Conservation (phyloP, 2,888 invertebrate genomes). For the Blastobasis adustella region DNA sequence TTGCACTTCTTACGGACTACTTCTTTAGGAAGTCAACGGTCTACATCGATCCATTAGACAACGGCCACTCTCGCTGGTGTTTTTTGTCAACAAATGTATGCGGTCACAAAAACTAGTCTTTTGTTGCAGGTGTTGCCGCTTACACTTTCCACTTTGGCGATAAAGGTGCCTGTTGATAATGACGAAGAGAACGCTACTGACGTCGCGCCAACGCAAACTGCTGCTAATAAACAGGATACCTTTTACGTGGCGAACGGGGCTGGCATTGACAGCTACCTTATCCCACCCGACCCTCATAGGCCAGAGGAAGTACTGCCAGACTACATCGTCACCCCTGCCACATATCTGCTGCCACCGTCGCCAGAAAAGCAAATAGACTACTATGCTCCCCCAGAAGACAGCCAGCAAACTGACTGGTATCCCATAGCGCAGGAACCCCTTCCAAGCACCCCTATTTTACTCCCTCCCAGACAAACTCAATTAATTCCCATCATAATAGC, state of each 20-base stretch:
- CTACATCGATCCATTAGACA: slow-evolving; percentile 5
- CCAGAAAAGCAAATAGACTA: slow-evolving; percentile 35
- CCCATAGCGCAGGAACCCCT: slow-evolving; percentile 40
- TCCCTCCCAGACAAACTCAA: slow-evolving; percentile 16
- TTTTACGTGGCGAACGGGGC: slow-evolving; percentile 42
- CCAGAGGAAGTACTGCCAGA: slow-evolving; percentile 34
- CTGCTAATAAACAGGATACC: slow-evolving; percentile 7
- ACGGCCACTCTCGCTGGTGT: not conserved
- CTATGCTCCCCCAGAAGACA: slow-evolving; percentile 37
- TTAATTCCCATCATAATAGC: slow-evolving; percentile 27
- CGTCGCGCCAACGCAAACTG: slow-evolving; percentile 8
- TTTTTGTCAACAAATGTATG: slow-evolving; percentile 2
- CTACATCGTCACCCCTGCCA: slow-evolving; percentile 39
- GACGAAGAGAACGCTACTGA: slow-evolving; percentile 27
- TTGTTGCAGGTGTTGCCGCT: slow-evolving; percentile 45
- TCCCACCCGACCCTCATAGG: slow-evolving; percentile 44
- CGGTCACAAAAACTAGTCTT: slow-evolving; percentile 1
- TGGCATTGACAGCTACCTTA: slow-evolving; percentile 44
- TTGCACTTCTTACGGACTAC: slow-evolving; percentile 12
- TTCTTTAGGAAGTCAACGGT: slow-evolving; percentile 1
- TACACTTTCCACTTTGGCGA: slow-evolving; percentile 32
- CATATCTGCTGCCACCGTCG: slow-evolving; percentile 52
- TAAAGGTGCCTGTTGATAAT: slow-evolving; percentile 48
- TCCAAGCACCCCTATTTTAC: slow-evolving; percentile 18
- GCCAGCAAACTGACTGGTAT: slow-evolving; percentile 56